Evolutionary conservation across 2,113 vertebrate genomes (phyloP).

Genomic region (Mus pahari): DNA sequence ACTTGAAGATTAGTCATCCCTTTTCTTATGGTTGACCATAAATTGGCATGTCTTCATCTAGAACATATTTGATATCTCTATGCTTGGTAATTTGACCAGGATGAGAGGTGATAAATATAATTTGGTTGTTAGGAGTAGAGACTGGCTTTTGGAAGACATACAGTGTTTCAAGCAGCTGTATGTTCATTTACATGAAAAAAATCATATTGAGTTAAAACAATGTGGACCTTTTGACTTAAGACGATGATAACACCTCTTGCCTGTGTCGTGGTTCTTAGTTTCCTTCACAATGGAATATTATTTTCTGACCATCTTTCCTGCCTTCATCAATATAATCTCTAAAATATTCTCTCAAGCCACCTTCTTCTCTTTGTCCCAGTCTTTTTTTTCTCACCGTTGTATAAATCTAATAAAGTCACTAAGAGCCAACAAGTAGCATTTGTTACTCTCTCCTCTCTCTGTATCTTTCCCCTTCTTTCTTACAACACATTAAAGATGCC

Average conservation of each 20-base stretch:
- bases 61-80: neutral
- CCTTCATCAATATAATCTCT: neutral
- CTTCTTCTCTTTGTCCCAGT: neutral
- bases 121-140: neutral
- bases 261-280: neutral
- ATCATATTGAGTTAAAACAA: neutral
- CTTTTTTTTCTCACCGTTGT: neutral
- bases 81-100: neutral
- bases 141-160: neutral
- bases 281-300: neutral
- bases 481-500: neutral
- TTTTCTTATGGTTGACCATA: neutral
- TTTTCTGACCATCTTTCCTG: neutral
- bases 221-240: neutral
- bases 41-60: neutral
- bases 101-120: neutral
- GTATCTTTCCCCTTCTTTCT: neutral
- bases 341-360: neutral
- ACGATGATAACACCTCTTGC: neutral
- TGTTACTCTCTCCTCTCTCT: neutral
- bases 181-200: neutral
- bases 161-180: neutral
- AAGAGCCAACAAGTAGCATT: neutral
- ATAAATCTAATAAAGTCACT: neutral
- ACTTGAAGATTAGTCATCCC: neutral